Base-by-base conservation (phyloP, 2,797 vertebrate genomes). In the Allochrocebus solatus region DNA sequence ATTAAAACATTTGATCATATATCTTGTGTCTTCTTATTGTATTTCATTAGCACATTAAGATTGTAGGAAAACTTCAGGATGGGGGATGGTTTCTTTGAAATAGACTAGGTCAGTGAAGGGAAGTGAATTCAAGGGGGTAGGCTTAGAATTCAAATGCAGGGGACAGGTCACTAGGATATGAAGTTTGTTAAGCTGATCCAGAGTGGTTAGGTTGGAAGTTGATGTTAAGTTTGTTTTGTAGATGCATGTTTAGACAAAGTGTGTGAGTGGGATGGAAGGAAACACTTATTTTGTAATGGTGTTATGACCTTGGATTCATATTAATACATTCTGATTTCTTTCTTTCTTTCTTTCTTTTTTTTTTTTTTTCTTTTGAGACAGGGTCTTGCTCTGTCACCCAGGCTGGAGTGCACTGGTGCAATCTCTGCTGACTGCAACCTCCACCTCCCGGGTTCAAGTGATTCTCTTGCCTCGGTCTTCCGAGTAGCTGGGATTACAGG, bases 1-100 rank as follows among this genome's bases (percentile, higher is more conserved):
- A 84, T 88, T 88, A 79, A 93, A 97, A 64, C 48, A 5, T 67
- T 67, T 93, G 19, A 50, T 86, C 48, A 48, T 89, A n/a, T 74
- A 74, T 79, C 79, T 83, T 74, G 33, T 76, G 22, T 90, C 72
- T 91, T 92, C 72, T 86, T 95, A 39, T 39, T 67, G 14, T 46
- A 84, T 64, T 91, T 91, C 43, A 59, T 70, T 33, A 39, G 33
- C 28, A n/a, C 39, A 17, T 48, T 78, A 61, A 57, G 43, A 88
- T 33, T 64, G 24, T 84, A 39, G 30, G n/a, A 83, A 50, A 14
- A 43, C 59, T 86, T 90, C 24, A 50, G 30, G 21, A 67, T 53
- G 39, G 57, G 7, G n/a, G 39, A 70, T 74, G 33, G 55, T 76
- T 94, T 90, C 75, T 57, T 83, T 87, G 78, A 90, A 92, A n/a